These are phyloP conservation scores for Camponotus pennsylvanicus DNA, from an alignment of 1,140 invertebrate species.

Conservation along the genomic window DNA sequence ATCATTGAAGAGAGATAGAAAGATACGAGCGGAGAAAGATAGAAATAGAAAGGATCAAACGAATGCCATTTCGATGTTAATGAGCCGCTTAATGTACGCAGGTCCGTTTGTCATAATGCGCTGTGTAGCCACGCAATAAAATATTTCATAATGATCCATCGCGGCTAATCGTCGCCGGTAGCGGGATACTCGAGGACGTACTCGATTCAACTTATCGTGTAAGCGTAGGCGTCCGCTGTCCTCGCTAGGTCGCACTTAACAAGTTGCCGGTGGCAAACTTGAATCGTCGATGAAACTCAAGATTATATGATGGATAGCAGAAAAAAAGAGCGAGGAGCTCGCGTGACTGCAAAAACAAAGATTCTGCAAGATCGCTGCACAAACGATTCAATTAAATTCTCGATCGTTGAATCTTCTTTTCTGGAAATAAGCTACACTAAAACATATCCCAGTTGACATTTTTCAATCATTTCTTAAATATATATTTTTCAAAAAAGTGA, in stretches of 20 bases:
- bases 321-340: conserved; percentile 19
- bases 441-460: neutral
- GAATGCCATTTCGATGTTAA: conserved; percentile 60
- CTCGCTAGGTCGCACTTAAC: conserved; percentile 43
- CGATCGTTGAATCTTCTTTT: neutral
- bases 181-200: conserved; percentile 38
- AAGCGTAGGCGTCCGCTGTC: conserved; percentile 47
- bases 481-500: neutral
- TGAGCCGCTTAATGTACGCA: conserved; percentile 51
- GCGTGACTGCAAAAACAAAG: conserved; percentile 21
- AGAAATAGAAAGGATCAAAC: conserved; percentile 52
- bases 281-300: conserved; percentile 13
- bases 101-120: conserved; percentile 24
- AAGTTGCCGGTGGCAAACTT: neutral
- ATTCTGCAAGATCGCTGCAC: neutral
- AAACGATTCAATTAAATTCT: conserved; percentile 6
- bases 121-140: conserved; percentile 39
- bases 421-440: neutral
- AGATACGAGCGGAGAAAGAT: conserved; percentile 40
- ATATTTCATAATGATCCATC: conserved; percentile 49
- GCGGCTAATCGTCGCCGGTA: conserved; percentile 32
- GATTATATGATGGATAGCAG: neutral
- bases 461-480: neutral
- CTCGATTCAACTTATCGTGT: conserved; percentile 52
- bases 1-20: conserved; percentile 3